Base-by-base conservation (phyloP, 2,888 invertebrate species). In the Plebejus argus region DNA sequence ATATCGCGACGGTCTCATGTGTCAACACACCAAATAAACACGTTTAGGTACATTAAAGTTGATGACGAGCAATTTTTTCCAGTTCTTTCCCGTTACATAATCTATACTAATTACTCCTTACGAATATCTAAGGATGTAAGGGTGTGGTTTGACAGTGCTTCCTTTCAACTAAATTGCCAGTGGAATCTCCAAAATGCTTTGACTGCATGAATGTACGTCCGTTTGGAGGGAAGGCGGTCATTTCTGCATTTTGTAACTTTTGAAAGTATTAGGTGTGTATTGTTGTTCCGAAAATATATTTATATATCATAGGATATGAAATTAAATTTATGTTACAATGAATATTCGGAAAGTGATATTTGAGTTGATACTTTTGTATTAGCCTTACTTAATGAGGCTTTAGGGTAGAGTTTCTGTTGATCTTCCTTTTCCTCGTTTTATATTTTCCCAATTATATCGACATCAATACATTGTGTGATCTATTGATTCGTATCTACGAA, bases 21-120 rank as follows among this genome's bases (percentile, higher is more conserved):
- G 74, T 53, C 74, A 28, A 74, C 74, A 72, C 15, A 74, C 18
- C 74, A 18, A 74, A 74, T 45, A 74, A 74, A 74, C 23, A 74
- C 28, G 23, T 49, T 53, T 53, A n/a, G n/a, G n/a, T n/a, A 18
- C 28, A 74, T 45, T 45, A 74, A 53, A 45, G 18, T 74, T 49
- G 74, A 74, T 74, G 49, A 53, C 53, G 28, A 74, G 28, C 23
- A 28, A 74, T 23, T 74, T 74, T 49, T 28, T 53, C 53, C 71
- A 39, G 35, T 20, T 71, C 39, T 23, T 66, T 33, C 66, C 18
- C 28, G 66, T 66, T 33, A 66, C 66, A 33, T 15, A 66, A 66
- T 66, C 15, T 15, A 66, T 28, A 66, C 28, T 28, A 10, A 66
- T 66, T 66, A 28, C 28, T 15, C 12, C 28, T 6, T 28, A 66